A percentile compares a stretch with the other conserved stretches of the same genome.
phyloP scores from a whole-genome alignment of 2,888 invertebrate species.

The Rotaria socialis region DNA sequence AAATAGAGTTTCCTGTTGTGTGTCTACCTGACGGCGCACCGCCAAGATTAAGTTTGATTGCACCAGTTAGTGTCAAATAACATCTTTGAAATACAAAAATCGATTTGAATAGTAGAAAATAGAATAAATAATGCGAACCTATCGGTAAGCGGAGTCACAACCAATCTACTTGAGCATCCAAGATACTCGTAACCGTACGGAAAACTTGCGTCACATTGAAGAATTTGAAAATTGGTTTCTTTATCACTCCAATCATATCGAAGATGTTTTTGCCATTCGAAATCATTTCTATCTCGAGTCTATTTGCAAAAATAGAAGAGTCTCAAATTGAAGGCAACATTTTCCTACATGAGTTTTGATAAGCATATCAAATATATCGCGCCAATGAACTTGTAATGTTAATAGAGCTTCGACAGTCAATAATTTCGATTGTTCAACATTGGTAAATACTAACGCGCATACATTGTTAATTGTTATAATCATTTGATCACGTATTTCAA shows the following conservation, averaged over 20 bases:
- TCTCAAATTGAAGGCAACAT: too few species aligned
- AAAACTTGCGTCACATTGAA: slow-evolving; percentile 57
- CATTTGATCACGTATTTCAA: slow-evolving; percentile 51
- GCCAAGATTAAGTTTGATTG: slow-evolving; percentile 57
- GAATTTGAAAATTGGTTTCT: slow-evolving; percentile 56
- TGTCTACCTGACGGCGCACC: slow-evolving; percentile 55
- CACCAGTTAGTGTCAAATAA: slow-evolving; percentile 48
- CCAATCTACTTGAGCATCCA: slow-evolving; percentile 58
- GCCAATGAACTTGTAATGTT: slow-evolving; percentile 58
- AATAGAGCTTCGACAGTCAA: slow-evolving; percentile 58
- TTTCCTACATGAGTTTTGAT: slow-evolving; percentile 52
- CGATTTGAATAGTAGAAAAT: not conserved
- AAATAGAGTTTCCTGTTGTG: not conserved
- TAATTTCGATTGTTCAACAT: slow-evolving; percentile 52
- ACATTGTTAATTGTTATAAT: slow-evolving; percentile 52
- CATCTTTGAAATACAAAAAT: not conserved
- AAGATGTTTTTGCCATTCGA: slow-evolving; percentile 59
- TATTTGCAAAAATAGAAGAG: not conserved
- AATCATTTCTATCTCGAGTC: slow-evolving; percentile 52
- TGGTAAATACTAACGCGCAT: slow-evolving; percentile 54
- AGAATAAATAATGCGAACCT: slow-evolving; percentile 51
- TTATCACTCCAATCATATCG: slow-evolving; percentile 59
- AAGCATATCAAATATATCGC: slow-evolving; percentile 55
- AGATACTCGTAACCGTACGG: slow-evolving; percentile 59
- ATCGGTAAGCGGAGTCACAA: slow-evolving; percentile 58